Evolutionary conservation across 2,888 invertebrate genomes (phyloP).

Genomic region (Nemotelus pantherinus): DNA sequence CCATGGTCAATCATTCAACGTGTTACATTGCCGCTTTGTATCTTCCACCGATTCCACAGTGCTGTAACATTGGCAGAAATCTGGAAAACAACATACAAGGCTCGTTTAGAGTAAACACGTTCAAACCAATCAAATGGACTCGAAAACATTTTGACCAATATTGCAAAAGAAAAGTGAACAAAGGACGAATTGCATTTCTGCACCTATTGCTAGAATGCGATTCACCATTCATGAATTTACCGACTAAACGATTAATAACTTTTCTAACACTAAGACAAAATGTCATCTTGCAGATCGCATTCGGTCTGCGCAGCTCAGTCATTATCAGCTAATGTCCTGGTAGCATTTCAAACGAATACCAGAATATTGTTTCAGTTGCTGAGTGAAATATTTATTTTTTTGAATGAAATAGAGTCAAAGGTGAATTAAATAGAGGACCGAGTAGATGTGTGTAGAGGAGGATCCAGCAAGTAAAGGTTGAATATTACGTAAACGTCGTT

Average conservation of each 20-base stretch:
- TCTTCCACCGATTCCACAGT: constrained; percentile 96
- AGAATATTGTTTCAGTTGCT: constrained; percentile 33
- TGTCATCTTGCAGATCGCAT: neutral
- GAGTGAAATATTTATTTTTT: constrained; percentile 32
- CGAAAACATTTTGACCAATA: constrained; percentile 25
- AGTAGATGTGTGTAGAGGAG: constrained; percentile 1
- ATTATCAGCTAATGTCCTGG: constrained; percentile 16
- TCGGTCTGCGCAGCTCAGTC: neutral
- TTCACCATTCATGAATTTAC: constrained; percentile 22
- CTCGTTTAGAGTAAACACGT: constrained; percentile 79
- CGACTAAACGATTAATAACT: neutral
- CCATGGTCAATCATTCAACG: constrained; percentile 95
- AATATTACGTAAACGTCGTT: constrained; percentile 41
- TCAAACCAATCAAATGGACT: constrained; percentile 14
- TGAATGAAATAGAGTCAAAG: constrained; percentile 26
- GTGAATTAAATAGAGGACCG: neutral
- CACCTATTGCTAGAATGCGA: neutral
- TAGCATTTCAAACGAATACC: constrained; percentile 24
- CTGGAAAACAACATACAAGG: constrained; percentile 96
- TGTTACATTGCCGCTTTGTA: constrained; percentile 91
- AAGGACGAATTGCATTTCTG: neutral
- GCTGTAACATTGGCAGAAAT: constrained; percentile 94
- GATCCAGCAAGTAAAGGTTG: constrained; percentile 26
- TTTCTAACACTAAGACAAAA: constrained; percentile 30
- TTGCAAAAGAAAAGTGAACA: constrained; percentile 18